Evolutionary conservation across 2,888 invertebrate species (phyloP), one percentile per base, ranked within the genome.

Genomic region (Ellobium chinense): DNA sequence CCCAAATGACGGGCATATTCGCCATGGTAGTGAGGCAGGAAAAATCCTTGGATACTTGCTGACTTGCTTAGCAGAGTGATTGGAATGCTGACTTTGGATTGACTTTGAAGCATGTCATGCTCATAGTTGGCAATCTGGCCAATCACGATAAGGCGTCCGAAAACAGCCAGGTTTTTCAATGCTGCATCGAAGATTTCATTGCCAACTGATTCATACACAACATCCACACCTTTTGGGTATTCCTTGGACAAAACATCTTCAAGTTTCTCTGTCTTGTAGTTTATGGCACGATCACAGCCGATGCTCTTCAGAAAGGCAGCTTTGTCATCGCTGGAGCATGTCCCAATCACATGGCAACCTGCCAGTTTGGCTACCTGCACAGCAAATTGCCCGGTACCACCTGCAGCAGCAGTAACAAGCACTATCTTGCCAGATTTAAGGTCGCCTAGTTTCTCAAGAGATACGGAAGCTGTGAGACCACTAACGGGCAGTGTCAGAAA

Each of bases 291-390:
- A 76, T 92, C 90, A 88, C 91, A 92, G 21, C 91, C 91, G 34
- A 92, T 83, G 29, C 65, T 82, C 88, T 90, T 91, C 7, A 91
- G 84, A 82, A 91, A 89, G 65, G 89, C 81, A 24, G 89, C 90
- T 86, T 92, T 92, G 9, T 91, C 89, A 56, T 89, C 89, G 36
- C 89, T 85, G 5, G 92, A 92, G 83, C 92, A 92, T 29, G 91
- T 91, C 9, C 91, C 92, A 46, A 92, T 90, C 14, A 92, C 92
- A 85, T 91, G 90, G 84, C 91, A 91, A 1, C 91, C 91, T 34
- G 87, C 87, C 36, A 85, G 74, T 62, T 91, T 91, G 24, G 91
- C 91, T 87, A 89, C 87, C 82, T 92, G 92, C n/a, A n/a, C n/a
- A n/a, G n/a, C n/a, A n/a, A n/a, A n/a, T n/a, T n/a, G n/a, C n/a